Base-by-base conservation (phyloP, 2,888 invertebrate genomes). In the Tachystola acroxantha region DNA sequence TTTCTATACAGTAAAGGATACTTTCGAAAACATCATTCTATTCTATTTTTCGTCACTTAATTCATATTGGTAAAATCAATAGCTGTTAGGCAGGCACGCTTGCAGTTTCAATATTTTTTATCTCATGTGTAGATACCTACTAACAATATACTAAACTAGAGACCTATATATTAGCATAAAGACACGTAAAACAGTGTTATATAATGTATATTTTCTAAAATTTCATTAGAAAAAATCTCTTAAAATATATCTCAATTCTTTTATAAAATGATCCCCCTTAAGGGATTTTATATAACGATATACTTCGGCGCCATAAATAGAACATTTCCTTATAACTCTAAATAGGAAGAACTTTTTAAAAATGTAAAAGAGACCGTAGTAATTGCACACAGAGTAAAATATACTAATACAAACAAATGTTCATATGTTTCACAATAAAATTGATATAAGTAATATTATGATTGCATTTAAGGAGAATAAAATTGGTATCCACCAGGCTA, bases 201-300 rank as follows among this genome's bases (percentile, higher is more conserved):
- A 57, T 48, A 57, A 53, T 65, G 63, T 64, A 57, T 63, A 67
- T 73, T 32, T 65, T 71, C 70, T 77, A 77, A 77, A 78, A 77
- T 69, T 67, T 71, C 53, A 63, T 77, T 73, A 72, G 69, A 79
- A 85, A 81, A 85, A 76, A 80, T 84, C 76, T 86, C 82, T 77
- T 84, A 86, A 85, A 86, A 85, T 84, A 85, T 81, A 82, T 81
- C 75, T 84, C 76, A 72, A 76, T 73, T 74, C 64, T 70, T 66
- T 62, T 68, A 68, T 64, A 46, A 64, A 63, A 66, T 60, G 41
- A 51, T 58, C 63, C 69, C 69, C 60, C 50, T 51, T 51, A 51
- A 56, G 57, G 63, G 70, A 65, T 54, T 50, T 60, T 56, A n/a
- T 58, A 57, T 54, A 36, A 64, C 53, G 62, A 72, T 73, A 75